phyloP scores from a whole-genome alignment of 2,888 invertebrate species.

The Trypoxylon attenuatum region DNA sequence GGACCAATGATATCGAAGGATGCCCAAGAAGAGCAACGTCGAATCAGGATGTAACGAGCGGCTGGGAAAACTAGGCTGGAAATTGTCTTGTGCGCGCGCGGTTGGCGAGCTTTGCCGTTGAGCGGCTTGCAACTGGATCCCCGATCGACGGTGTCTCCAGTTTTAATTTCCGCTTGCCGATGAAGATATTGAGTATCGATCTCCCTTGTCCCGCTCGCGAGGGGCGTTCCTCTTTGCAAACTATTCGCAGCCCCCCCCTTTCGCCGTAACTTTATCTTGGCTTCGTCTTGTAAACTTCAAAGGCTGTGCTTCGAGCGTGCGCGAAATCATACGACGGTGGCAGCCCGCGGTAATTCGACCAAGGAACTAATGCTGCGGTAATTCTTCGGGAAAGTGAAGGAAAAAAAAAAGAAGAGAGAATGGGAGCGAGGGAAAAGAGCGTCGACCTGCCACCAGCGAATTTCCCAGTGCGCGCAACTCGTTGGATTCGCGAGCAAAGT shows the following conservation, averaged over 20 bases:
- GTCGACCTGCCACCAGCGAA: too few relatives aligned
- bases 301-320: too few relatives aligned
- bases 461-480: too few relatives aligned
- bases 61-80: too few relatives aligned
- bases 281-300: too few relatives aligned
- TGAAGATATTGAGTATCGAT: constrained; percentile 25
- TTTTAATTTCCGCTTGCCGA: neutral
- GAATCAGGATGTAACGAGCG: too few relatives aligned
- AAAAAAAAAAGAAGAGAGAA: too few relatives aligned
- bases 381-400: neutral
- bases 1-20: neutral
- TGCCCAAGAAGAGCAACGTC: neutral
- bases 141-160: constrained; percentile 23
- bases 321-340: too few relatives aligned
- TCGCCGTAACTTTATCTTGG: neutral
- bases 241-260: neutral
- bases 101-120: neutral
- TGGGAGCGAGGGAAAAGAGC: too few relatives aligned
- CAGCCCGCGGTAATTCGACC: too few relatives aligned
- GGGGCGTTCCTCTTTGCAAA: too few relatives aligned
- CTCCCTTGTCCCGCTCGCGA: neutral
- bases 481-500: too few relatives aligned
- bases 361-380: constrained; percentile 28
- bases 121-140: neutral
- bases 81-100: neutral